Conservation (phyloP, 30 jellyfish, hydroid and myxozoan species). For the Rhopilema esculentum region DNA sequence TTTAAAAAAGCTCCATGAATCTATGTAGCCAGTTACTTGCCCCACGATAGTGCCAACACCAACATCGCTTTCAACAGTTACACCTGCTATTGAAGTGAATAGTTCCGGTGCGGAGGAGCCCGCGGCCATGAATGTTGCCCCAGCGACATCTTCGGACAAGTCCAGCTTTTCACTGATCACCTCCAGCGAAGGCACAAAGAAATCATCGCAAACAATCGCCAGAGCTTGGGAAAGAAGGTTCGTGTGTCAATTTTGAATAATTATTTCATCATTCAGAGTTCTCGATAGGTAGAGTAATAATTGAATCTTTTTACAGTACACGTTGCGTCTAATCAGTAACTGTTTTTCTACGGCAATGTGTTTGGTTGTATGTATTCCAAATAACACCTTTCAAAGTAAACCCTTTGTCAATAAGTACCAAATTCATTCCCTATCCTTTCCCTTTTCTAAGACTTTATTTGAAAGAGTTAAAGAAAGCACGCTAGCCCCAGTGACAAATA, state of each 20-base stretch:
- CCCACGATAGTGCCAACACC: slow-evolving; percentile 98
- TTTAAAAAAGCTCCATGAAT: too few relatives aligned
- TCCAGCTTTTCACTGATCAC: slow-evolving; percentile 90
- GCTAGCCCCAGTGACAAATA: too few relatives aligned
- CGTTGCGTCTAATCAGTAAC: too few relatives aligned
- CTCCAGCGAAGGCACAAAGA: slow-evolving; percentile 96
- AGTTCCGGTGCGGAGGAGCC: slow-evolving; percentile 98
- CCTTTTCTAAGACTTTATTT: too few relatives aligned
- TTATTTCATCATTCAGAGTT: background rate
- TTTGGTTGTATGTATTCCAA: too few relatives aligned
- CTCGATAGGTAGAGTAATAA: too few relatives aligned
- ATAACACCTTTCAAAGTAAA: too few relatives aligned
- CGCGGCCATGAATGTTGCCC: slow-evolving; percentile 98
- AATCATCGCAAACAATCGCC: slow-evolving; percentile 95
- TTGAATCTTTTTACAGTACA: too few relatives aligned
- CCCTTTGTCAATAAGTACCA: too few relatives aligned
- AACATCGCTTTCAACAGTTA: slow-evolving; percentile 95
- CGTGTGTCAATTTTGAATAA: background rate
- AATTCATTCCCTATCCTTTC: too few relatives aligned
- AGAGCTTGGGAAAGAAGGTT: slow-evolving; percentile 58
- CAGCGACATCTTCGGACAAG: slow-evolving; percentile 96
- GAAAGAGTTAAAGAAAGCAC: too few relatives aligned
- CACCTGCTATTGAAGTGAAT: slow-evolving; percentile 96
- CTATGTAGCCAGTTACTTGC: slow-evolving; percentile 29
- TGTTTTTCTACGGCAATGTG: too few relatives aligned